Evolutionary conservation across 2,888 invertebrate genomes (phyloP), one percentile per base, ranked within the genome.

Genomic region (Euzetes globulus): DNA sequence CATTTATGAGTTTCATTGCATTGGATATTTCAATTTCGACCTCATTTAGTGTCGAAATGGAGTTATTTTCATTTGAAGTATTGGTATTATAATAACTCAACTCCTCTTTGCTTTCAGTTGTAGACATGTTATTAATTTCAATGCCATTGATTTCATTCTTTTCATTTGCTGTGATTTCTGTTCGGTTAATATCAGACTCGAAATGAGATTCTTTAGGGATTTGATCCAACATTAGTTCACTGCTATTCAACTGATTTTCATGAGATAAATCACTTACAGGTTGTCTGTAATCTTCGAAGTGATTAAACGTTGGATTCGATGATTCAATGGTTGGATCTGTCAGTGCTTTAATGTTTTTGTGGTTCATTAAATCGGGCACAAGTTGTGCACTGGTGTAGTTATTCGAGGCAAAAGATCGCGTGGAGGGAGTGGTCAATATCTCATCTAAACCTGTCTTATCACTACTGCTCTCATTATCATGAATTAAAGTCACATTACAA

Each of bases 401-500:
- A 29, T 37, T 68, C n/a, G 17, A 11, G 13, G 45, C 3, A 41
- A 1, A 13, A 13, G 68, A 68, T 37, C 0, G 22, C 1, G 25
- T 68, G 45, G 33, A 22, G n/a, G 37, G 68, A 68, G 68, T 68
- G 41, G 68, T 41, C 25, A 45, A 27, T 60, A 7, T 33, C 15
- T 27, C 60, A 60, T 17, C 17, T 60, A 27, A 33, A 33, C 33
- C 68, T 15, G 22, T 68, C 68, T 37, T 41, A 13, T 68, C 19
- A 37, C 5, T n/a, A 13, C 6, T 41, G 22, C 9, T n/a, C 68
- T 68, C 68, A 68, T 68, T 68, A 11, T 68, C 68, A 22, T 68
- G 68, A 19, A 68, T 68, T 41, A 68, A 41, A 68, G 37, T 37
- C 22, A 68, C 68, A 41, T 68, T 68, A 68, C 68, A 68, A 13